phyloP scores from a whole-genome alignment of 2,888 invertebrate genomes.

The Mesochorus sp. region DNA sequence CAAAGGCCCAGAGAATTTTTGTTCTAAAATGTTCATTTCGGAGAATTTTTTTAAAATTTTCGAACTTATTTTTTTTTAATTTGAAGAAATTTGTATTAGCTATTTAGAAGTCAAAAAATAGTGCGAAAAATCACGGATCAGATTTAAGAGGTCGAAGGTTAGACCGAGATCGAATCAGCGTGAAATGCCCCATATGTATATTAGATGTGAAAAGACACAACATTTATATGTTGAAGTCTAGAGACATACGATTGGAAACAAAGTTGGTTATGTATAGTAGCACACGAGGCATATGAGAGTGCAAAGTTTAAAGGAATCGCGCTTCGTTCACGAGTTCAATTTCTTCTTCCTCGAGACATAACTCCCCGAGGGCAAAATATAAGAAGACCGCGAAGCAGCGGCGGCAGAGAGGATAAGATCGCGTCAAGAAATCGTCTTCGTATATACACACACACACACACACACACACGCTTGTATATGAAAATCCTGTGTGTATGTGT shows the following conservation, averaged over 20 bases:
- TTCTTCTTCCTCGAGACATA: slow-evolving; percentile 34
- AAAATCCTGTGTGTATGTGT: not conserved
- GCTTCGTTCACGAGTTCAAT: slow-evolving; percentile 22
- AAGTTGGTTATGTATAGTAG: slow-evolving; percentile 54
- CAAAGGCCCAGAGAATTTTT: no score
- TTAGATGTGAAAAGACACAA: not conserved
- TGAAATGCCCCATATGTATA: no score
- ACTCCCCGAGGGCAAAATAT: slow-evolving; percentile 10
- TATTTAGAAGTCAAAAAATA: no score
- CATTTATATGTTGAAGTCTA: slow-evolving; percentile 18
- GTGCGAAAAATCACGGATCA: no score
- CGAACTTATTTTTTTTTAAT: no score
- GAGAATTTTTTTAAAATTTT: no score
- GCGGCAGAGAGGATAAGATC: slow-evolving; percentile 19
- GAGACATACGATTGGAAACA: slow-evolving; percentile 55
- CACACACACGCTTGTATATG: not conserved
- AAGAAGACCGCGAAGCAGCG: not conserved
- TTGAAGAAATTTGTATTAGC: no score
- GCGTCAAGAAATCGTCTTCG: slow-evolving; percentile 31
- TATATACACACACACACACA: not conserved
- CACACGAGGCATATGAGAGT: slow-evolving; percentile 60
- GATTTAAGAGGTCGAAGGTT: no score
- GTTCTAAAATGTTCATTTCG: no score
- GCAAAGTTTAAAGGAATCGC: slow-evolving; percentile 25
- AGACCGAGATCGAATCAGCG: no score